Evolutionary conservation across 2,888 invertebrate genomes (phyloP).

Genomic region (Morpho helenor): DNA sequence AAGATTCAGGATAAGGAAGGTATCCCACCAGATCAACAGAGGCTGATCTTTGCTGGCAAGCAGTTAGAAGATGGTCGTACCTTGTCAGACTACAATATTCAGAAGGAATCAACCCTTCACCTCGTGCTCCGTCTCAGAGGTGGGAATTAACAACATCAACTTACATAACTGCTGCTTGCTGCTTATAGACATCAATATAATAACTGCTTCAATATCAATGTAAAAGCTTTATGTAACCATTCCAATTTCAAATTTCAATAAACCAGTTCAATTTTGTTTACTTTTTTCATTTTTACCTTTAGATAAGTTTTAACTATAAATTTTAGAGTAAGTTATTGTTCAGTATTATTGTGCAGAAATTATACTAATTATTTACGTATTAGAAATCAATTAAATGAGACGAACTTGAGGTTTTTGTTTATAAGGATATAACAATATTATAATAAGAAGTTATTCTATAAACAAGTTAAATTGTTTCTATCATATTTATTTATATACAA

Average conservation of each 20-base stretch:
- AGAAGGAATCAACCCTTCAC: constrained; percentile 1
- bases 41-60: no score
- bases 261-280: background rate
- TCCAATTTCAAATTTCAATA: constrained; percentile 36
- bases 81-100: background rate
- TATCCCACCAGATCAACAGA: no score
- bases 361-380: no score
- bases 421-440: no score
- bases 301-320: no score
- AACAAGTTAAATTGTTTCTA: no score
- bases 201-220: background rate
- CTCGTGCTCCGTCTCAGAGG: constrained; percentile 3
- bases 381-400: no score
- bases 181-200: background rate
- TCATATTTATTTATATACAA: no score
- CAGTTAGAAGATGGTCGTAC: constrained; percentile 2
- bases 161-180: background rate
- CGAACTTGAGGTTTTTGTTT: no score
- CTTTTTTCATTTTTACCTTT: background rate
- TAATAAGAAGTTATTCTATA: no score
- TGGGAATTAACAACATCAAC: background rate
- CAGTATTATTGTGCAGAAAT: no score
- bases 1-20: background rate
- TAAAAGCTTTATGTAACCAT: constrained; percentile 35
- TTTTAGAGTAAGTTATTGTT: no score